Base-by-base conservation (phyloP, 1,140 invertebrate species). In the Euura saliciscinereae region DNA sequence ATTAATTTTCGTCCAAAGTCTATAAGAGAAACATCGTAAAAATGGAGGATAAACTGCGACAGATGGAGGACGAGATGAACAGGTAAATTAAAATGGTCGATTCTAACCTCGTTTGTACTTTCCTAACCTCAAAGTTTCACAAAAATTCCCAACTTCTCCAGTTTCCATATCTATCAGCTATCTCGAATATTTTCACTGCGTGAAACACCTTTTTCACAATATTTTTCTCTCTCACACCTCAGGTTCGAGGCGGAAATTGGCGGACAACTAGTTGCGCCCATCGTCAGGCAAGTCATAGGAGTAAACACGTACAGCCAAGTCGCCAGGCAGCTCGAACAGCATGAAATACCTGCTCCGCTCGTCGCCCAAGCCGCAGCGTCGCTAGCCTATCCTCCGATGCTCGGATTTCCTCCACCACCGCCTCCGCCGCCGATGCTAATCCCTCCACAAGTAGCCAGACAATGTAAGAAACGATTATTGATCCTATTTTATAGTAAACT, bases 201-300 rank as follows among this genome's bases (percentile, higher is more conserved):
- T 43, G 45, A 75, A 74, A 64, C 65, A 10, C 43, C 10, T 59
- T 44, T 45, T 42, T 51, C 44, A 11, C 4, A 5, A 2, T 77
- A 46, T 45, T 68, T 72, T 43, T 79, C 28, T 28, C 28, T 28
- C 28, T 28, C 28, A 28, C 28, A 28, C 28, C 79, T 8, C 77
- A 95, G 94, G 77, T 96, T 96, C 84, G 95, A 96, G 82, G 94
- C 94, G n/a, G 95, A 96, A 87, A 96, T 95, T 74, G 93, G 93
- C 5, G 91, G 91, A 69, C 86, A 90, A 73, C 84, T 90, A 51
- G 86, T 89, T 43, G 86, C 87, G 43, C 86, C 89, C 68, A 88
- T 90, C 4, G 81, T 78, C 43, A 87, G 91, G 28, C 90, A 91
- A 10, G 91, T 93, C 11, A 93, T 93, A 45, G 91, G 90, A 10